Evolutionary conservation across 2,888 invertebrate species (phyloP).

Genomic region (Holacanthella duospinosa): DNA sequence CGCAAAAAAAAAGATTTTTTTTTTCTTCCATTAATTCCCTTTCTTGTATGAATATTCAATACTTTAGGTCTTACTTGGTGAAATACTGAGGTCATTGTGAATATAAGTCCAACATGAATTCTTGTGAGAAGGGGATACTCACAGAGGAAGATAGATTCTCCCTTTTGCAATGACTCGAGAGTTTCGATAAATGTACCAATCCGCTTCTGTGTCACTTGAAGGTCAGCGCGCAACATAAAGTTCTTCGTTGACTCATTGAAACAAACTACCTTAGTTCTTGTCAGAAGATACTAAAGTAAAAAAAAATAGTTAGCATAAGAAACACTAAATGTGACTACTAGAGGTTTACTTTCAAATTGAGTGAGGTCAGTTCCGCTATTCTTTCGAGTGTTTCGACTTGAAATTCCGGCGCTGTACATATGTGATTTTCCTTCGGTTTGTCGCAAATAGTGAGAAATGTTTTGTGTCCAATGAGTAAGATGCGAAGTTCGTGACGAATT

Average conservation of each 20-base stretch:
- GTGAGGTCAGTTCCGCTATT: too few relatives aligned
- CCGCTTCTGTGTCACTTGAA: background rate
- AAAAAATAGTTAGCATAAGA: background rate
- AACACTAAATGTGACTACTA: too few relatives aligned
- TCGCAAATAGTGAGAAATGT: background rate
- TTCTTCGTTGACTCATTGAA: background rate
- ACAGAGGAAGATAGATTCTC: constrained; percentile 5
- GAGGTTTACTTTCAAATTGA: too few relatives aligned
- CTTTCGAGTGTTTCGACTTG: too few relatives aligned
- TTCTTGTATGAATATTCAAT: too few relatives aligned
- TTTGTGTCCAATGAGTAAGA: background rate
- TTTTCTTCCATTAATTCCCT: too few relatives aligned
- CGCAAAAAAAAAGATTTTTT: background rate
- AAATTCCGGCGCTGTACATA: too few relatives aligned
- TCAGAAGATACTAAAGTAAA: background rate
- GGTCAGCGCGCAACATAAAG: background rate
- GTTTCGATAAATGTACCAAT: background rate
- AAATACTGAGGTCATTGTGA: background rate
- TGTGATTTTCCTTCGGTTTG: background rate
- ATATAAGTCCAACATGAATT: constrained; percentile 6
- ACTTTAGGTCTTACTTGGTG: background rate
- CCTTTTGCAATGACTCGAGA: background rate
- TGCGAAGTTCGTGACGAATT: background rate
- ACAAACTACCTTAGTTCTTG: background rate
- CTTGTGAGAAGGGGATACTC: constrained; percentile 6